Evolutionary conservation across 2,113 vertebrate species (phyloP).

Genomic region (Megalops atlanticus): DNA sequence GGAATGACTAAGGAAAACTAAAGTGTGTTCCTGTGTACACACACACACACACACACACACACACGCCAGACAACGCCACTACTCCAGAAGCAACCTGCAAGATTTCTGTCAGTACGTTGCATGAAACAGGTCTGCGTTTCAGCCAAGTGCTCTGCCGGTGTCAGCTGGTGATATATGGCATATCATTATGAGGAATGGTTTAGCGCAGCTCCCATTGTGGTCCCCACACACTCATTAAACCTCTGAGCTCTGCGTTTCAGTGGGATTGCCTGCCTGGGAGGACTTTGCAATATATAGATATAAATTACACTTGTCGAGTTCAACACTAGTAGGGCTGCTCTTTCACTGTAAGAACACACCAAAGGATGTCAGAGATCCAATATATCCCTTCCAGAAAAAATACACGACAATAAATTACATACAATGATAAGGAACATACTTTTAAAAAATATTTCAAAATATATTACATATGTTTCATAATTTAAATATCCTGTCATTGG

Average conservation of each 20-base stretch:
- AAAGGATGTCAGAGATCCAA: not conserved
- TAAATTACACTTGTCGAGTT: slow-evolving; percentile 1
- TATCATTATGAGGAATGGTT: not conserved
- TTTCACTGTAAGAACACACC: not conserved
- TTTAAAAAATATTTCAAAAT: no score
- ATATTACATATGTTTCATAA: no score
- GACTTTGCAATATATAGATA: not conserved
- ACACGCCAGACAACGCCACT: not conserved
- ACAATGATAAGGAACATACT: not conserved
- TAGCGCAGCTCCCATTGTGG: not conserved
- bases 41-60: slow-evolving; percentile 41
- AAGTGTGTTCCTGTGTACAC: not conserved
- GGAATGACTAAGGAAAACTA: not conserved
- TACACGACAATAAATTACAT: not conserved
- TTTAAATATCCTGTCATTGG: no score
- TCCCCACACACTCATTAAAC: not conserved
- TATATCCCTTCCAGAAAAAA: not conserved
- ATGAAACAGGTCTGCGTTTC: not conserved
- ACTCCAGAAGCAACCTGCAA: not conserved
- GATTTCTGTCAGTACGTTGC: not conserved
- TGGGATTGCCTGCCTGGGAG: not conserved
- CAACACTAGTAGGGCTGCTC: not conserved
- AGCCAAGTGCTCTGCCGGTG: not conserved
- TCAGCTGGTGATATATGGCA: not conserved
- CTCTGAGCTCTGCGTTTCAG: not conserved